Base-by-base conservation (phyloP, 2,888 invertebrate species). In the Pediacus dermestoides region DNA sequence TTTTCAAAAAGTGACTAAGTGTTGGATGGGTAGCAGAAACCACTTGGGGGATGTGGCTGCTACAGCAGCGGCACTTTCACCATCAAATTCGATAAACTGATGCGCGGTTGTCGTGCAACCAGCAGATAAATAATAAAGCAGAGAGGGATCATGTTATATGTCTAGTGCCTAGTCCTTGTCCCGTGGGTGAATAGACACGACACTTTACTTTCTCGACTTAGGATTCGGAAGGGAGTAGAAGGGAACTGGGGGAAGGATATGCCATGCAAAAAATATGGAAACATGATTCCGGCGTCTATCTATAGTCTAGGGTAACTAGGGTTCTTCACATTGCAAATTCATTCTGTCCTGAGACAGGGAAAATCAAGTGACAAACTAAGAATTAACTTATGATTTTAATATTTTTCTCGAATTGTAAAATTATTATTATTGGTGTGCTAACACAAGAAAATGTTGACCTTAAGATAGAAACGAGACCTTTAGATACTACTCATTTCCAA, bases 141-240 rank as follows among this genome's bases (percentile, higher is more conserved):
- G 46, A 45, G 48, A 42, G 51, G 52, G 48, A 52, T 56, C 47
- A 47, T 39, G 46, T 47, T 50, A 31, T 49, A 50, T 28, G 13
- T 12, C n/a, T n/a, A 11, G 12, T 13, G n/a, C 21, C 50, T 52
- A 46, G 47, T 51, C 53, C 46, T 48, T 42, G 52, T 63, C 66
- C 64, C 47, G 12, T 11, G 55, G 62, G 60, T 57, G 51, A 55
- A 53, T 59, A 59, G 63, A 70, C 68, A 68, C 62, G 70, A 69
- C 67, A 69, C 69, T 67, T 64, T 66, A 68, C 67, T 69, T 67
- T 67, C 57, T 14, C 13, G 57, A 47, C 49, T 52, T 45, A 46
- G 51, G 54, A n/a, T n/a, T n/a, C n/a, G n/a, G n/a, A n/a, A n/a
- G n/a, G n/a, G n/a, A n/a, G n/a, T n/a, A n/a, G n/a, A n/a, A n/a